Base-by-base conservation (phyloP, 1,140 invertebrate genomes). In the Drosophila pachea region DNA sequence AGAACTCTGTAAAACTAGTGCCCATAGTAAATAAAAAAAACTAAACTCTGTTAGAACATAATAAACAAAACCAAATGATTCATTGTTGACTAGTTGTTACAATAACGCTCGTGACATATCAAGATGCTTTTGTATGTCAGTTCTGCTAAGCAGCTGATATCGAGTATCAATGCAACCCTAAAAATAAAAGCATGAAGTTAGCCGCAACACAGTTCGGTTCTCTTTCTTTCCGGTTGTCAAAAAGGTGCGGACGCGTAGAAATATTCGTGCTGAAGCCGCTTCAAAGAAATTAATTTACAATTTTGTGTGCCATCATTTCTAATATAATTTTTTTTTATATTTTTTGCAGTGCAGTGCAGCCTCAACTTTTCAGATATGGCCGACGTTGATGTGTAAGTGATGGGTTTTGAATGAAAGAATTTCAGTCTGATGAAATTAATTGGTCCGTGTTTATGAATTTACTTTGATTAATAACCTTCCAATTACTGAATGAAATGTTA, bases 351-450 rank as follows among this genome's bases (percentile, higher is more conserved):
- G 71, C 64, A 81, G 77, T 73, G 76, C 73, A 73, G 70, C 81
- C 79, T 59, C 45, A 75, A 83, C 58, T 74, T 70, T 68, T 73
- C 52, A 89, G 92, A 88, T 82, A 93, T 93, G 93, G 93, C 93
- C 52, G 92, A 93, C 88, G 90, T 91, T 69, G 92, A 93, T 91
- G 91, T 90, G 92, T 93, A 91, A 93, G 92, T 84, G 33, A 2
- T 55, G 45, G 45, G 56, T 36, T 43, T 29, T 47, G 4, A 50
- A 14, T 16, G 40, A 52, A 36, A 53, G 4, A 7, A 5, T 7
- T 35, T 22, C 59, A 58, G 7, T 29, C 14, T 88, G 68, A 81
- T 77, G 74, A 76, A 66, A 70, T 82, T 81, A 72, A 75, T 76
- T 76, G 59, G 68, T 73, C 65, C 67, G 73, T 84, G 78, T 81